Evolutionary conservation across 1,140 invertebrate genomes (phyloP), one percentile per base, ranked within the genome.

Genomic region (Micrasema longulum): DNA sequence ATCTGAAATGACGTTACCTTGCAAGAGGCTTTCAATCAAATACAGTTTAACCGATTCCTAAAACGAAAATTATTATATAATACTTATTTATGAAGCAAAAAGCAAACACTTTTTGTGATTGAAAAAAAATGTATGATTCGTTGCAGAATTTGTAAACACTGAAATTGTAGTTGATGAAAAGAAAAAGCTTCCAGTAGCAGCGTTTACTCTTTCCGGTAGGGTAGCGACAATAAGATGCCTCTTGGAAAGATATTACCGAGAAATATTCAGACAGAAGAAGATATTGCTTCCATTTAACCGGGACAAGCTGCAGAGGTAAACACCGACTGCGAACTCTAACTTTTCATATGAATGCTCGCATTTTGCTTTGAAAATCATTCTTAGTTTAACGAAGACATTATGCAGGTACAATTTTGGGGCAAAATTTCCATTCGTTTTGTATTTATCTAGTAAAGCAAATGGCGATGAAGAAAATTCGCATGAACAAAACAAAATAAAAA

Each of bases 251-350:
- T 38, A 60, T 60, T 38, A 60, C 55, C 9, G 20, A 31, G 23
- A 53, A 53, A 53, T 53, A 53, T 53, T 53, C 50, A 23, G 50
- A 53, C 50, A 53, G 1, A 60, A 38, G 55, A 60, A 41, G 35
- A 60, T 60, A 60, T 60, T 60, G 16, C 55, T 41, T 43, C 14
- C 36, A 43, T 22, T 41, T 20, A 60, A 41, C 2, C 31, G 55
- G 16, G 38, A 35, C 55, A 16, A 26, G 35, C 36, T 60, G 35
- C 55, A 60, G 16, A 16, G 10, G 55, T 60, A 60, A 41, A 60
- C 55, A 41, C 18, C 1, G 47, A 48, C 16, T 20, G 26, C 12
- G 23, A 26, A 14, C n/a, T 26, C 12, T 16, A 55, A 31, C n/a
- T 35, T 55, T 36, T 55, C 52, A 36, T 55, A 36, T 35, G 10